phyloP scores from a whole-genome alignment of 1,140 invertebrate genomes.

The Sweltsa coloradensis region DNA sequence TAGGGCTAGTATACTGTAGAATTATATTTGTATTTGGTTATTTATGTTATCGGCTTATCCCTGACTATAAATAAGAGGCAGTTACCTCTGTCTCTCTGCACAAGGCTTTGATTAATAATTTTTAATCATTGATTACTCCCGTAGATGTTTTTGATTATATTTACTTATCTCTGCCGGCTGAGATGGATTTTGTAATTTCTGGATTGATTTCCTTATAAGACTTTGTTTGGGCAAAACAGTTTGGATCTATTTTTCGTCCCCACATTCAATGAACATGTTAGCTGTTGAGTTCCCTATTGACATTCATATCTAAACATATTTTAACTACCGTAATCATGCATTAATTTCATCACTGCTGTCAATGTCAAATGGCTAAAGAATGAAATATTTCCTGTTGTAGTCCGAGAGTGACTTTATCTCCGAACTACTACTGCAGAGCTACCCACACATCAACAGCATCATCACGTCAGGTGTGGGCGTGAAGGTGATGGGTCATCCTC shows the following conservation, averaged over 20 bases:
- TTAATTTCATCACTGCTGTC: not conserved
- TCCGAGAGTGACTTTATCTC: constrained; percentile 48
- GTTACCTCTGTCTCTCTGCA: no score
- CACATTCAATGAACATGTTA: not conserved
- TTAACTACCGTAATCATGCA: not conserved
- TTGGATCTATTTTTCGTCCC: not conserved
- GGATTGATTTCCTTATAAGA: no score
- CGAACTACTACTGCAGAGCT: constrained; percentile 32
- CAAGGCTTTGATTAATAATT: no score
- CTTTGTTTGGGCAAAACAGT: not conserved
- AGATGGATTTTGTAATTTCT: no score
- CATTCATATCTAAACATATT: no score
- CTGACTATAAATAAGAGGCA: no score
- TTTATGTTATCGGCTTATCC: no score
- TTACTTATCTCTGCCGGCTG: no score
- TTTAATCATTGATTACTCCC: no score
- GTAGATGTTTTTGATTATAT: no score
- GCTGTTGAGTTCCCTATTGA: not conserved
- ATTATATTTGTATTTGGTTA: no score
- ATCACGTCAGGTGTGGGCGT: constrained; percentile 41
- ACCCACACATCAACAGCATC: constrained; percentile 31
- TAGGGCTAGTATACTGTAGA: no score
- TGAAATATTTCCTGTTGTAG: constrained; percentile 20
- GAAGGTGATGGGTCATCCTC: constrained; percentile 27
- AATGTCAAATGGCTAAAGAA: not conserved